Conservation (phyloP, 2,797 vertebrate species). For the Crocidura indochinensis region DNA sequence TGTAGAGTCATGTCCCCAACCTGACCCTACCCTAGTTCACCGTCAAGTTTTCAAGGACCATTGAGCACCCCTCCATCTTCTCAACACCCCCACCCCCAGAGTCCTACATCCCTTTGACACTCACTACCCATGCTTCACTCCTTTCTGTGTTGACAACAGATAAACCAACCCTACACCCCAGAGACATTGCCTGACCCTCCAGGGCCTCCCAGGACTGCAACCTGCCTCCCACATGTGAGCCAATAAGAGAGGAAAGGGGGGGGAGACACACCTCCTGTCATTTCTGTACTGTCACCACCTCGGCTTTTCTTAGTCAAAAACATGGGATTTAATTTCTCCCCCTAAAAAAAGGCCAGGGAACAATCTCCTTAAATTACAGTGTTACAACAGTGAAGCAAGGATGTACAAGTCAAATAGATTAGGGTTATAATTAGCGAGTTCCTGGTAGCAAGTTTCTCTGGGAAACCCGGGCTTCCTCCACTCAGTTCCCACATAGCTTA, state of each 20-base stretch:
- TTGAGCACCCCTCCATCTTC: not conserved
- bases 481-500: constrained; percentile 53
- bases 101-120: not conserved
- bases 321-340: constrained; percentile 81
- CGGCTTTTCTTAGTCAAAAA: constrained; percentile 73
- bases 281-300: not conserved
- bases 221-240: constrained; percentile 70
- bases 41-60: not conserved
- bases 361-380: constrained; percentile 87
- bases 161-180: constrained; percentile 2
- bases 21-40: not conserved
- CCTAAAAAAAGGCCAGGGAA: constrained; percentile 70
- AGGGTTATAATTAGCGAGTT: constrained; percentile 87
- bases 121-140: not conserved
- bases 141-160: constrained; percentile 25
- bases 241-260: constrained; percentile 76
- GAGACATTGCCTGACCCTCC: constrained; percentile 60
- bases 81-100: not conserved
- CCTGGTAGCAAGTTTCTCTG: constrained; percentile 73
- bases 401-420: constrained; percentile 87
- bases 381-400: constrained; percentile 75
- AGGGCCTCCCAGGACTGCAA: constrained; percentile 74
- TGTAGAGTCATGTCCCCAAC: not conserved
- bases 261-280: constrained; percentile 75
- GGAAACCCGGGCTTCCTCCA: constrained; percentile 78